These are phyloP conservation scores for Drosophila ficusphila DNA, from an alignment of 1,140 invertebrate genomes.

Conservation along the genomic window DNA sequence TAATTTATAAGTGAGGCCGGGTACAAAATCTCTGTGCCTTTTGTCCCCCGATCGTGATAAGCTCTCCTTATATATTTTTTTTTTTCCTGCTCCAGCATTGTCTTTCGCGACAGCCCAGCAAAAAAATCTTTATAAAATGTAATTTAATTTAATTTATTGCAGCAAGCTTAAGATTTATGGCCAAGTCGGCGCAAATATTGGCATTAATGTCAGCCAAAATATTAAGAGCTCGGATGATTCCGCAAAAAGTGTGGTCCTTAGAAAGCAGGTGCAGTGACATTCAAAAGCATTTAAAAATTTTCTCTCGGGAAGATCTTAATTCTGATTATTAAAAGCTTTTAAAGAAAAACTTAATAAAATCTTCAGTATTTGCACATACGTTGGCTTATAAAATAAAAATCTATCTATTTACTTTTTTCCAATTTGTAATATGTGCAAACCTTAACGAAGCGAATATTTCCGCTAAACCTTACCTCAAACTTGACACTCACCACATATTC, in stretches of 20 bases:
- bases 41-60: slow-evolving; percentile 77
- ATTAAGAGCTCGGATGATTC: slow-evolving; percentile 33
- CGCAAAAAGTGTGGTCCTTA: neutral
- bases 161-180: slow-evolving; percentile 58
- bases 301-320: no score
- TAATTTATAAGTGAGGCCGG: slow-evolving; percentile 71
- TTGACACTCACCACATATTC: slow-evolving; percentile 16
- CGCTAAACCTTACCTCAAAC: neutral
- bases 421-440: neutral
- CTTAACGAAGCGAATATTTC: neutral
- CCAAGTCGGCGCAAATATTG: slow-evolving; percentile 52
- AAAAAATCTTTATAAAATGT: slow-evolving; percentile 56
- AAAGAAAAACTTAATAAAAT: neutral
- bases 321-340: no score
- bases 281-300: no score
- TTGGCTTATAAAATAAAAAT: neutral
- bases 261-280: slow-evolving; percentile 16
- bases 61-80: slow-evolving; percentile 28
- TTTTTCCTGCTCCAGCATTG: slow-evolving; percentile 46
- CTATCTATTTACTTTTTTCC: neutral
- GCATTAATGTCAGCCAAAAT: slow-evolving; percentile 58
- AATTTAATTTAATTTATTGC: slow-evolving; percentile 74
- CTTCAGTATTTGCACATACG: neutral
- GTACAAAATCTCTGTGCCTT: slow-evolving; percentile 60
- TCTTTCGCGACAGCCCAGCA: slow-evolving; percentile 21